Evolutionary conservation across 1,140 invertebrate genomes (phyloP), one percentile per base, ranked within the genome.

Genomic region (Panagrolaimus sp.): DNA sequence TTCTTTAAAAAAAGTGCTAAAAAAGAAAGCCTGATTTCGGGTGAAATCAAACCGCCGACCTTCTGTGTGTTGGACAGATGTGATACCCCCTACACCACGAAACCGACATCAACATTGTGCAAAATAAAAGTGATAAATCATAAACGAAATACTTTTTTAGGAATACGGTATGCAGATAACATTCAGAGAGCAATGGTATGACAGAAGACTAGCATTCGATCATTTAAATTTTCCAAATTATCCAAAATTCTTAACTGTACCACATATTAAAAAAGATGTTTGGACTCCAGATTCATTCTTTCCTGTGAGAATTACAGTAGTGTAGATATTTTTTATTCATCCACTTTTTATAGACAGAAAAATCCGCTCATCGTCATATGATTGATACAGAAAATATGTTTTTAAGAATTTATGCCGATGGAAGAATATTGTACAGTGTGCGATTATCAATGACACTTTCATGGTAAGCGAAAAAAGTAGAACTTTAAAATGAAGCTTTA

Each of bases 241-340:
- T 14, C 74, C 74, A n/a, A 66, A 71, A 31, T 76, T 79, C 63
- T 87, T 96, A 65, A 93, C 92, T 47, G 87, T 96, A 78, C 95
- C 92, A 14, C 92, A 96, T 84, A 90, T 91, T 11, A 90, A 89
- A 84, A 88, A 91, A 77, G 91, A 94, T 48, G 84, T 66, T 13
- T 94, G 92, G 92, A 93, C 93, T 91, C 92, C 92, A 13, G 93
- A 96, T 87, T 87, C 95, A 72, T 95, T 96, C 87, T 95, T 96
- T 84, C 91, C 91, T 13, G 72, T 73, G 25, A 9, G 48, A 27
- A 20, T 45, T 67, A 16, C 31, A 14, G 3, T 25, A 66, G n/a
- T n/a, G n/a, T n/a, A n/a, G n/a, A n/a, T n/a, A 4, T 38, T 67
- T 67, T 66, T 13, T 14, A 5, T 16, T 25, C 20, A 13, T 20